phyloP scores from a whole-genome alignment of 2,797 vertebrate species.

The Rousettus madagascariensis region DNA sequence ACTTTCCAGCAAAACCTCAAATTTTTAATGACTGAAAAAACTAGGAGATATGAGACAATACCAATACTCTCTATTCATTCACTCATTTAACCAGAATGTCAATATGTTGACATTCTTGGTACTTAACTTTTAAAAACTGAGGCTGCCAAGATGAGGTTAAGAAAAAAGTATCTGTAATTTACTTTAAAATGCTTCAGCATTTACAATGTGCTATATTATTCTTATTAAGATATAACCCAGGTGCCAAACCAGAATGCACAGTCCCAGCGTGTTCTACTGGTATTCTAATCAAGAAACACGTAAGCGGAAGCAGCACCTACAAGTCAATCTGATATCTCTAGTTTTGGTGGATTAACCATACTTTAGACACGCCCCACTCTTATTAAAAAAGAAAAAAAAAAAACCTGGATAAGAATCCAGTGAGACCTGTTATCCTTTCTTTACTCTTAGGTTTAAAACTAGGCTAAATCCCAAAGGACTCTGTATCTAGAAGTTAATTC shows the following conservation, averaged over 20 bases:
- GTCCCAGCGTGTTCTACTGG: not conserved
- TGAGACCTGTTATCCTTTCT: not conserved
- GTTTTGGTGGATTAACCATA: not conserved
- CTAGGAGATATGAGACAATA: not conserved
- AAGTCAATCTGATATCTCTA: not conserved
- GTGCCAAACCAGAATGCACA: not conserved
- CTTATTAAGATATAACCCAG: not conserved
- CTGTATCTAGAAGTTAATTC: not conserved
- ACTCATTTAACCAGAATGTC: not conserved
- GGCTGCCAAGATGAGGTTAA: not conserved
- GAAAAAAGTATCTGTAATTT: not conserved
- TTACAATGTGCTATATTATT: not conserved
- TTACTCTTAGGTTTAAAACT: not conserved
- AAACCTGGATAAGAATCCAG: not conserved
- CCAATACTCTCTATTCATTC: not conserved
- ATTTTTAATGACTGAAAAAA: not conserved
- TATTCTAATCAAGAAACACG: not conserved
- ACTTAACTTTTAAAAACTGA: not conserved
- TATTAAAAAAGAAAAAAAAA: not conserved
- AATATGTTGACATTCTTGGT: not conserved
- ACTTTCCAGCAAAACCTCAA: not conserved
- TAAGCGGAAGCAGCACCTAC: not conserved
- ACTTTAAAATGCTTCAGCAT: not conserved
- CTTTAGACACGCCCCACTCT: not conserved
- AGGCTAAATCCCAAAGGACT: not conserved